A percentile compares a stretch with the other conserved stretches of the same genome.
These are phyloP conservation scores for Cactoblastis cactorum DNA, from an alignment of 2,888 invertebrate genomes.

Conservation along the genomic window DNA sequence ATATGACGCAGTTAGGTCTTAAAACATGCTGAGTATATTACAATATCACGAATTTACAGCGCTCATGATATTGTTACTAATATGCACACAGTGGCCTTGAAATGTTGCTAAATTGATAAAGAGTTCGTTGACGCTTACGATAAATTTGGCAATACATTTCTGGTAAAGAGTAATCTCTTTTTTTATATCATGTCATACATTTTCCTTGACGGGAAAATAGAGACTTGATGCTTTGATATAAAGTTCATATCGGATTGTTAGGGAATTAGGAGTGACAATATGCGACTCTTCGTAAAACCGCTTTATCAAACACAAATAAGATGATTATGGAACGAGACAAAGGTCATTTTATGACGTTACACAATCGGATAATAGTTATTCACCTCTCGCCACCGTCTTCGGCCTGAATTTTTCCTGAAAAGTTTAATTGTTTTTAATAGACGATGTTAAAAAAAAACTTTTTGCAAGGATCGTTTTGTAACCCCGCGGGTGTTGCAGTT, in stretches of 20 bases:
- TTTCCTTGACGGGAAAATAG: background rate
- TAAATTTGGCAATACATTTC: constrained; percentile 46
- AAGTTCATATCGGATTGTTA: background rate
- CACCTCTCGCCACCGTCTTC: no score
- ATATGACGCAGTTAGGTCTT: constrained; percentile 19
- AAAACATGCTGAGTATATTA: constrained; percentile 27
- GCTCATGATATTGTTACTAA: constrained; percentile 24
- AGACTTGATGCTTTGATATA: background rate
- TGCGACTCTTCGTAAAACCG: constrained; percentile 10
- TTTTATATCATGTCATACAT: constrained; percentile 22
- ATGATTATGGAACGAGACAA: background rate
- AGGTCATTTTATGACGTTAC: background rate
- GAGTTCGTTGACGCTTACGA: constrained; percentile 58
- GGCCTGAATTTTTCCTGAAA: background rate
- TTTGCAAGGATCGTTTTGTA: no score
- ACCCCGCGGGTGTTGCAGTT: no score
- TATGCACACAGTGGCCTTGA: constrained; percentile 31
- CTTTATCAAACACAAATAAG: constrained; percentile 3
- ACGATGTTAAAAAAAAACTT: no score
- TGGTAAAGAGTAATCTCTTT: constrained; percentile 13
- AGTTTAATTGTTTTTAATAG: no score
- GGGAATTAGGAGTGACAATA: background rate
- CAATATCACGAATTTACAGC: constrained; percentile 42
- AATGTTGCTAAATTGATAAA: constrained; percentile 64
- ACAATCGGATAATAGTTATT: background rate